Base-by-base conservation (phyloP, 1,140 invertebrate species). In the Megalopta genalis region DNA sequence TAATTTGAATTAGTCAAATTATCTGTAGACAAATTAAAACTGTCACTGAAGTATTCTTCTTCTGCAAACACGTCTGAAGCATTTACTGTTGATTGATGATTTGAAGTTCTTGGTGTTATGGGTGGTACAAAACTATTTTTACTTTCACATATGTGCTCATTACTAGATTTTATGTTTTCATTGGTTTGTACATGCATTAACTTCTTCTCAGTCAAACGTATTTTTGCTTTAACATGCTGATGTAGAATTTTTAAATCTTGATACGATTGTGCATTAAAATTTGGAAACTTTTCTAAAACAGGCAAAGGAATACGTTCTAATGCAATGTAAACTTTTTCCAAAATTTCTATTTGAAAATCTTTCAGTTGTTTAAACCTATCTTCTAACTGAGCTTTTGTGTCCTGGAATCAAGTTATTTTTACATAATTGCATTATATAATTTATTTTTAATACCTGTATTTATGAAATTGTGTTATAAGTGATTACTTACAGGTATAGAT, bases 141-240 rank as follows among this genome's bases (percentile, higher is more conserved):
- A 62, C n/a, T 59, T 42, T 80, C 23, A 10, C 9, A 76, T 52
- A 39, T 5, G 64, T 73, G 49, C 1, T 63, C 37, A 59, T 75
- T 64, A 18, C 3, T 25, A 71, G 14, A 25, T 54, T 42, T 66
- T 23, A 59, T 10, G 9, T 73, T 39, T 72, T 78, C 60, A 18
- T 86, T 73, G n/a, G 21, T 27, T 73, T 80, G 46, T 32, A 77
- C 12, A 9, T 65, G 62, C 14, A 18, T n/a, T 60, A 90, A 52
- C 14, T 77, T 90, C 27, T 86, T 90, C 21, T 90, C 82, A 2
- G 85, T 85, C 9, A 88, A 75, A 25, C 86, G 80, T 27, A 84
- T 77, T 80, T 88, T 90, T 6, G 91, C 90, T 87, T 90, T 91
- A 2, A 92, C 77, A 21, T 90, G 90, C 69, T 91, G 87, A 62